Conservation (phyloP, 2,797 vertebrate genomes). For the Acestrorhynchus altus region DNA sequence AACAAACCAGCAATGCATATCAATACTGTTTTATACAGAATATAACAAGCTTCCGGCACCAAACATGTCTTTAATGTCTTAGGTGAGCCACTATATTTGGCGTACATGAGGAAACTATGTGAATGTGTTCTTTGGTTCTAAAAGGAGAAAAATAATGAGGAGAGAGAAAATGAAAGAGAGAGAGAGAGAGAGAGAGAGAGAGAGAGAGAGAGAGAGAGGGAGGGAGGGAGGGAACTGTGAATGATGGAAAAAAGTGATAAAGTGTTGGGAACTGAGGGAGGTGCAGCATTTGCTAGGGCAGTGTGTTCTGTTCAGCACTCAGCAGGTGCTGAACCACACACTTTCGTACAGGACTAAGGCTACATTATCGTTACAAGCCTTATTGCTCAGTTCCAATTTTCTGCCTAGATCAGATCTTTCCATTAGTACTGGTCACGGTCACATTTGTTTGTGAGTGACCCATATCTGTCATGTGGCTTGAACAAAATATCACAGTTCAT, state of each 20-base stretch:
- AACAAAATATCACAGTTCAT: too few species aligned
- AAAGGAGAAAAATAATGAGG: not conserved
- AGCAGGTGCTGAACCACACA: not conserved
- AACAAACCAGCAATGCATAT: not conserved
- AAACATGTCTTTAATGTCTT: not conserved
- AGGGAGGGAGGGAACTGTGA: not conserved
- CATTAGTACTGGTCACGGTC: not conserved
- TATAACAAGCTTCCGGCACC: not conserved
- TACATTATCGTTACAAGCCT: not conserved
- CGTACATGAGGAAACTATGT: not conserved
- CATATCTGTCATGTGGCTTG: not conserved
- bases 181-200: not conserved
- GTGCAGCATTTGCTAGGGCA: not conserved
- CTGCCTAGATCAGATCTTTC: not conserved
- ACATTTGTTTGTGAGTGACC: not conserved
- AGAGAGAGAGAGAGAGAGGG: not conserved
- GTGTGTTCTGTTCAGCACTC: not conserved
- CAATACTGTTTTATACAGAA: not conserved
- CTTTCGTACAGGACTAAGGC: not conserved
- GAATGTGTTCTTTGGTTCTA: not conserved
- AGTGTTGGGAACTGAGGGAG: not conserved
- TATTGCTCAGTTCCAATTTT: not conserved
- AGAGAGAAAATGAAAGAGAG: not conserved
- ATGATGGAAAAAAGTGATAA: not conserved
- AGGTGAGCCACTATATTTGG: not conserved